Base-by-base conservation (phyloP, 1,140 invertebrate species). In the Pachypsylla venusta region DNA sequence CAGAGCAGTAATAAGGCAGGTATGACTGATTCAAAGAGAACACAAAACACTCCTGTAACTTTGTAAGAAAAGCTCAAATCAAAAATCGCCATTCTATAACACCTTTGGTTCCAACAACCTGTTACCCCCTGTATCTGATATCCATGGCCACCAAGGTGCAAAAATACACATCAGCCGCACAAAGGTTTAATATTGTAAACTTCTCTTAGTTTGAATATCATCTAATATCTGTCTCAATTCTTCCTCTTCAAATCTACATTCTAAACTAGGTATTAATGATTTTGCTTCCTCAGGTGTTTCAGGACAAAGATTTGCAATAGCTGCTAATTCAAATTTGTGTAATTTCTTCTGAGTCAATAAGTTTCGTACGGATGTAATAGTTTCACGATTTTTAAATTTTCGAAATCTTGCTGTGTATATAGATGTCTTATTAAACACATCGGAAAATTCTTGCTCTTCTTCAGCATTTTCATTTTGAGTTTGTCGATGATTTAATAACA, bases 321-420 rank as follows among this genome's bases (percentile, higher is more conserved):
- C 90, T 1, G 97, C 95, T 20, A 99, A 75, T 73, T 99, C 97
- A 76, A 98, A 99, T 75, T 99, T 98, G 72, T 99, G 96, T 10
- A 99, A 73, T 69, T 96, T 94, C 68, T 96, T 98, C 69, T 89
- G 87, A 73, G 86, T 87, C n/a, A 96, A 72, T 58, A 95, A 79
- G 73, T 91, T 95, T 12, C 57, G 30, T 5, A 99, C 91, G 53
- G 93, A 87, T 57, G 89, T 81, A 60, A 99, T 99, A 5, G 93
- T 98, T 75, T 99, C 95, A 69, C 95, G 89, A 69, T 98, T 99
- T 71, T 96, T 97, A 71, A 98, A 98, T 69, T 95, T 93, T 22
- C 89, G 81, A 71, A 99, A 98, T 66, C 93, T 79, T 67, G 94
- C 87, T 25, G 93, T 95, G 67, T 99, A 98, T 54, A 91, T 93